Percentiles rank a stretch among this genome's conserved stretches.
phyloP scores from a whole-genome alignment of 23 tunicate genomes.

The Styela clava region DNA sequence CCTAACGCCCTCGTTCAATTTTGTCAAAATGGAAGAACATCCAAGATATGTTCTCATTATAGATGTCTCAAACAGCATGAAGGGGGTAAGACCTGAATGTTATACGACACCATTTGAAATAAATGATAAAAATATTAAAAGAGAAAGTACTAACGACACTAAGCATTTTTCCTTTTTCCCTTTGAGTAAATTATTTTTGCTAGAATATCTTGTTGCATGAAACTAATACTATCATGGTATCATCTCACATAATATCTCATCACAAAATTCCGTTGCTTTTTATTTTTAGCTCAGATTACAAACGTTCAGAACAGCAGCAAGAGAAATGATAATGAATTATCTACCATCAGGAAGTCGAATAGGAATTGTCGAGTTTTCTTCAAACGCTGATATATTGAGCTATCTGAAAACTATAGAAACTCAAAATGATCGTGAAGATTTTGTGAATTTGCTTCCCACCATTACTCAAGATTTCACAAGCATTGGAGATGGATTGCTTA shows the following conservation, averaged over 20 bases:
- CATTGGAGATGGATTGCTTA: constrained; percentile 32
- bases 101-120: too few relatives aligned
- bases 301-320: constrained; percentile 29
- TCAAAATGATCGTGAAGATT: constrained; percentile 9
- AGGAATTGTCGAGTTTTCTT: constrained; percentile 38
- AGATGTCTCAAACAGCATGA: constrained; percentile 43
- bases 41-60: constrained; percentile 38
- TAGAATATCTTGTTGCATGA: too few relatives aligned
- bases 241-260: too few relatives aligned
- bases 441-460: constrained; percentile 12
- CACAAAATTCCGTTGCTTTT: too few relatives aligned
- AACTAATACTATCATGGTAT: too few relatives aligned
- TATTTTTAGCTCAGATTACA: constrained; percentile 25
- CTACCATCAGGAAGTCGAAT: constrained; percentile 26
- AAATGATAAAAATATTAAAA: too few relatives aligned
- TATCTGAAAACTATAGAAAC: background rate
- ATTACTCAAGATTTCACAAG: constrained; percentile 20
- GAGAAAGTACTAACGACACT: too few relatives aligned
- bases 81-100: constrained; percentile 38
- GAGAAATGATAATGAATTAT: background rate
- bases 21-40: constrained; percentile 6
- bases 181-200: too few relatives aligned
- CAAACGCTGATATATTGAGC: background rate
- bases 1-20: constrained; percentile 19
- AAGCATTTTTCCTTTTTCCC: too few relatives aligned